These are phyloP conservation scores for human DNA, from an alignment of 2,113 vertebrate species.

Conservation along the genomic window GRCh38 chr3:176293501-176294000, in stretches of 20 bases:
- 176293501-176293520: too few species aligned
- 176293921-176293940: not conserved
- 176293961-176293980: not conserved
- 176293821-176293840: not conserved
- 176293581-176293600: not conserved
- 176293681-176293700: not conserved
- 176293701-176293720: not conserved
- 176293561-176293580: not conserved
- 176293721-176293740: not conserved
- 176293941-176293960: not conserved
- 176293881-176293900: not conserved
- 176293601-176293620: not conserved
- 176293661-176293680: not conserved
- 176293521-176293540: too few species aligned
- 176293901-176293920: not conserved
- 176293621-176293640: not conserved
- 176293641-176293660: rapidly evolving
- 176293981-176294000: not conserved
- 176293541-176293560: not conserved
- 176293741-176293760: not conserved
- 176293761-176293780: not conserved
- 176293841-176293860: not conserved
- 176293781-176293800: not conserved
- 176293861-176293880: not conserved
- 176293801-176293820: not conserved